A percentile compares a stretch with the other conserved stretches of the same genome.
These are phyloP conservation scores for Drosophila bipectinata DNA, from an alignment of 1,140 invertebrate species.

Conservation along the genomic window DNA sequence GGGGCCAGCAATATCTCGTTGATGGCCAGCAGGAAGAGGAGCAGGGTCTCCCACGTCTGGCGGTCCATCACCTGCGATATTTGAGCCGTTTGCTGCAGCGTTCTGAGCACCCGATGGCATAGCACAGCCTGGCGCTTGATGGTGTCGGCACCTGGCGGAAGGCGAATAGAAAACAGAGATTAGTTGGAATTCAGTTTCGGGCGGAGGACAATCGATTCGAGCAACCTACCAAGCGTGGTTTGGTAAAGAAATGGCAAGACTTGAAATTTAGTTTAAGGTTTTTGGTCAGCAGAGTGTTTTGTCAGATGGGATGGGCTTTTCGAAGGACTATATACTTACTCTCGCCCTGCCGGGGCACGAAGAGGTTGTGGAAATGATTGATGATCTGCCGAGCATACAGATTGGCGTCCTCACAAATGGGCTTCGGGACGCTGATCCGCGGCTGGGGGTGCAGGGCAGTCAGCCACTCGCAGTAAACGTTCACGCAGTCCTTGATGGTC, in stretches of 20 bases:
- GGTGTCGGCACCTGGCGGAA: constrained; percentile 89
- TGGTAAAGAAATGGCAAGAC: constrained; percentile 95
- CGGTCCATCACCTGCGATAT: constrained; percentile 90
- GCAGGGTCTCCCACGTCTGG: constrained; percentile 95
- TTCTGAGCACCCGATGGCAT: constrained; percentile 96
- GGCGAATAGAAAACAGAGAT: not conserved
- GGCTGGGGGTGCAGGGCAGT: constrained; percentile 92
- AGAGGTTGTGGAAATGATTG: constrained; percentile 96
- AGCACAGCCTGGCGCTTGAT: constrained; percentile 97
- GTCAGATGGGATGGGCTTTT: not conserved
- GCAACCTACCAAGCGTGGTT: constrained; percentile 91
- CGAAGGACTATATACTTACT: constrained; percentile 86
- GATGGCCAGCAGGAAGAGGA: constrained; percentile 96
- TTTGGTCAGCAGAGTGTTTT: constrained; percentile 6
- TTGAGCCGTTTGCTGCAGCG: constrained; percentile 94
- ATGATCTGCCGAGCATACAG: constrained; percentile 96
- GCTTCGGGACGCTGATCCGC: constrained; percentile 93
- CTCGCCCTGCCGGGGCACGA: constrained; percentile 96
- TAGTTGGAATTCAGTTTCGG: not conserved
- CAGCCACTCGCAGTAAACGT: constrained; percentile 98
- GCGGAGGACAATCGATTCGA: not conserved
- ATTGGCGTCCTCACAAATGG: constrained; percentile 95
- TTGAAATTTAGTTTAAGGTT: constrained; percentile 84
- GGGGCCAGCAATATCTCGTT: constrained; percentile 96
- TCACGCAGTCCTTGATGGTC: constrained; percentile 97